Conservation (phyloP, 2,113 vertebrate species). For the Ciconia stormi region DNA sequence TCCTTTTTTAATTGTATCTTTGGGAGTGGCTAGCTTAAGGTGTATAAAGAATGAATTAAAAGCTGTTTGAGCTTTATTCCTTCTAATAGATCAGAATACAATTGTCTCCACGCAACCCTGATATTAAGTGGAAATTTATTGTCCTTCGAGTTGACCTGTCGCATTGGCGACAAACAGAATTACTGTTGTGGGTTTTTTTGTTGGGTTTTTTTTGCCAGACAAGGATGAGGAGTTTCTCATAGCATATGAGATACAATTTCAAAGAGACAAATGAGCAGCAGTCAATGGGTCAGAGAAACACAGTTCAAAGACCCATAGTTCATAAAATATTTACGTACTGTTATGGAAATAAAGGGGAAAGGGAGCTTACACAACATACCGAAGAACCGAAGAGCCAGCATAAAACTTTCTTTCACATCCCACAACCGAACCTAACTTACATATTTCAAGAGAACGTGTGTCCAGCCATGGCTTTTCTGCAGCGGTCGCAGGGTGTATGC, state of each 20-base stretch:
- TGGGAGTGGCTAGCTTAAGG: neutral
- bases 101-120: neutral
- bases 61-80: neutral
- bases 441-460: neutral
- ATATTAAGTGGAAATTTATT: neutral
- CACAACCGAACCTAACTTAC: neutral
- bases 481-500: neutral
- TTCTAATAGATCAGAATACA: neutral
- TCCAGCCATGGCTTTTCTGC: neutral
- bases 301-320: slow-evolving; percentile 18
- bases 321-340: slow-evolving; percentile 16
- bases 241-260: neutral
- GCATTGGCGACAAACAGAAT: neutral
- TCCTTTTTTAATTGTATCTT: neutral
- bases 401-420: neutral
- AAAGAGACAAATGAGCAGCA: neutral
- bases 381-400: neutral
- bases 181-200: neutral
- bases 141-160: neutral
- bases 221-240: neutral
- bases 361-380: neutral
- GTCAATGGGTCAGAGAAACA: slow-evolving; percentile 2
- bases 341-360: slow-evolving; percentile 11
- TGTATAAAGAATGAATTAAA: neutral
- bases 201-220: neutral